A percentile compares a stretch with the other conserved stretches of the same genome.
Conservation (phyloP, 2,113 vertebrate genomes). For the Benitochromis conjunctus region DNA sequence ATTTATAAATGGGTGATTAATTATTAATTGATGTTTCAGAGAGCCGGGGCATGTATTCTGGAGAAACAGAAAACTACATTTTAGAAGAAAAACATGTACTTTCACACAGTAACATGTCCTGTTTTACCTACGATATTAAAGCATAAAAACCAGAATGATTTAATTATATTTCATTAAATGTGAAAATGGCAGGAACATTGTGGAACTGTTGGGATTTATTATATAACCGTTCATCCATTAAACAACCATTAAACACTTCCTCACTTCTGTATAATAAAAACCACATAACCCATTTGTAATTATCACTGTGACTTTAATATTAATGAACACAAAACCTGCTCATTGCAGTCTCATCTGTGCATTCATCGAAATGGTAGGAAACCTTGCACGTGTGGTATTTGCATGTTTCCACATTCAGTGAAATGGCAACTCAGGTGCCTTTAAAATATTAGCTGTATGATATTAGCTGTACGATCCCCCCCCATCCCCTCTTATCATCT, state of each 20-base stretch:
- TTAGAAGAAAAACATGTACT: background rate
- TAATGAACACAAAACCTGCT: background rate
- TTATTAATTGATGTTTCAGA: background rate
- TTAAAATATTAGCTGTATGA: background rate
- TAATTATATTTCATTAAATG: background rate
- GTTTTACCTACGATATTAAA: background rate
- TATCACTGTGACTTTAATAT: background rate
- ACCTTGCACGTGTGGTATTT: background rate
- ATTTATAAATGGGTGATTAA: background rate
- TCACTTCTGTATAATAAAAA: background rate
- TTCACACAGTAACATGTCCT: background rate
- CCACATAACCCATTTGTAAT: background rate
- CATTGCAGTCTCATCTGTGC: background rate
- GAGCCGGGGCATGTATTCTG: background rate
- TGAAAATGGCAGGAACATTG: background rate
- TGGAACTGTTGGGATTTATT: background rate
- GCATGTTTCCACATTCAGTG: background rate
- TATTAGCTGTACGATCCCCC: background rate
- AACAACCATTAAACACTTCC: background rate
- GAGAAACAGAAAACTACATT: background rate
- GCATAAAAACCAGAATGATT: background rate
- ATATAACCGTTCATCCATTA: background rate
- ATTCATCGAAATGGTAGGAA: background rate
- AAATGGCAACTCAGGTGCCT: background rate
- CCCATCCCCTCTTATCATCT: background rate